Percentiles rank a stretch among this genome's conserved stretches.
Conservation (phyloP, 2,113 vertebrate genomes). For the Mobula hypostoma region DNA sequence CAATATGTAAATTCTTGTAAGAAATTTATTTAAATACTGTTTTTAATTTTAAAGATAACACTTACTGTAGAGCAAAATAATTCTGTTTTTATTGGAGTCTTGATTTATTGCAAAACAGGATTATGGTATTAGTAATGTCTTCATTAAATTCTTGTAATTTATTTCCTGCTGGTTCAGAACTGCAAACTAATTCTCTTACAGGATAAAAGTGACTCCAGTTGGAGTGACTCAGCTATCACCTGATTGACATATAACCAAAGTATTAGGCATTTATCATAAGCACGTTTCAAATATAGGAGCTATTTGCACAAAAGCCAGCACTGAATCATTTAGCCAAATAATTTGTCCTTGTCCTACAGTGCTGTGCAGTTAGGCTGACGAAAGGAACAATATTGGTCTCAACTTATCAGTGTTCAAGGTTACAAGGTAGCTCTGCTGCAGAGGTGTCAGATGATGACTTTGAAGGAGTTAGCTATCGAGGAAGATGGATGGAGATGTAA, state of each 20-base stretch:
- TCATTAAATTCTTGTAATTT: neutral
- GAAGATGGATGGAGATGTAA: too few species aligned
- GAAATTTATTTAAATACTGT: neutral
- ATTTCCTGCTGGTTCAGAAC: neutral
- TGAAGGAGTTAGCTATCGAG: too few species aligned
- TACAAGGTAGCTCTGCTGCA: too few species aligned
- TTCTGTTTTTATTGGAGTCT: neutral
- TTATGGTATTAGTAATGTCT: neutral
- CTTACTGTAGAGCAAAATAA: neutral
- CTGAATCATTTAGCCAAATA: neutral
- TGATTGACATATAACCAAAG: neutral
- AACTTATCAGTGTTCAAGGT: too few species aligned
- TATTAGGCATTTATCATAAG: neutral
- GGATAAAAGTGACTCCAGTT: neutral
- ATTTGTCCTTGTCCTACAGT: neutral
- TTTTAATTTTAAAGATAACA: neutral
- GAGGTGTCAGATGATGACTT: too few species aligned
- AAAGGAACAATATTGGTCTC: too few species aligned
- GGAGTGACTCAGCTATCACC: neutral
- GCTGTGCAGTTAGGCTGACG: too few species aligned
- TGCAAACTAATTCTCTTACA: neutral
- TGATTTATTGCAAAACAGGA: neutral
- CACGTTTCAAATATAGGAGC: neutral
- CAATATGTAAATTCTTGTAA: neutral
- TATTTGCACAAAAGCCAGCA: neutral